A percentile compares a stretch with the other conserved stretches of the same genome.
Evolutionary conservation across 1,140 invertebrate species (phyloP).

Genomic region (Drosophila yakuba): DNA sequence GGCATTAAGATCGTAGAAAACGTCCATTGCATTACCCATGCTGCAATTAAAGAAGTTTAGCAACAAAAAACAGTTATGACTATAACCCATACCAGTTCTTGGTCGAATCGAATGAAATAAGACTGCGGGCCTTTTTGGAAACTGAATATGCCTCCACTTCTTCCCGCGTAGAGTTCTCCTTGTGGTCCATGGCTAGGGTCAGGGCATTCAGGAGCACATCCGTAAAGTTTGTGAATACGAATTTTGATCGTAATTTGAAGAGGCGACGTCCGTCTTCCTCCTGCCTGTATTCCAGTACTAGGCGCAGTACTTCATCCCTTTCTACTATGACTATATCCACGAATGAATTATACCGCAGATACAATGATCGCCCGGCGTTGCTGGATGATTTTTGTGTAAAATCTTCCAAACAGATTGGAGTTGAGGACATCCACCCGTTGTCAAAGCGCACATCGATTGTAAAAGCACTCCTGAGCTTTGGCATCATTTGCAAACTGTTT

Average conservation of each 20-base stretch:
- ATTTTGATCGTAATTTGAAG: constrained; percentile 70
- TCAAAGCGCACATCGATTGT: constrained; percentile 53
- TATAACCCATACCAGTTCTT: constrained; percentile 34
- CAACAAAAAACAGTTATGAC: too few species aligned
- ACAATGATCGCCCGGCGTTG: constrained; percentile 9
- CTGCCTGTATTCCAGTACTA: constrained; percentile 58
- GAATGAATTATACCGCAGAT: constrained; percentile 48
- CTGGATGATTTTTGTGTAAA: constrained; percentile 10
- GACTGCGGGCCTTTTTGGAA: constrained; percentile 12
- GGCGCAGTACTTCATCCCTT: constrained; percentile 55
- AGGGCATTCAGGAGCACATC: constrained; percentile 48
- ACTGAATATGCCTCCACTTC: constrained; percentile 34
- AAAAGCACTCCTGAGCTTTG: constrained; percentile 42
- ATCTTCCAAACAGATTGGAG: constrained; percentile 59
- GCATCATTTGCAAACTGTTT: constrained; percentile 69
- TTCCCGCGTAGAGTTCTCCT: constrained; percentile 55
- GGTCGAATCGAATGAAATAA: not conserved
- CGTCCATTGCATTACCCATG: constrained; percentile 55
- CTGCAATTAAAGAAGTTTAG: constrained; percentile 5
- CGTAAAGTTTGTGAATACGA: constrained; percentile 66
- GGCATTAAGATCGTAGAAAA: constrained; percentile 69
- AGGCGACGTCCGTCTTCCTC: constrained; percentile 53
- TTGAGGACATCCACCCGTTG: constrained; percentile 56
- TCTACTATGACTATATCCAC: constrained; percentile 62
- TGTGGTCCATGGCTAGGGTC: constrained; percentile 75